These are phyloP conservation scores for Vicugna pacos DNA, from an alignment of 2,113 vertebrate genomes.

Conservation along the genomic window DNA sequence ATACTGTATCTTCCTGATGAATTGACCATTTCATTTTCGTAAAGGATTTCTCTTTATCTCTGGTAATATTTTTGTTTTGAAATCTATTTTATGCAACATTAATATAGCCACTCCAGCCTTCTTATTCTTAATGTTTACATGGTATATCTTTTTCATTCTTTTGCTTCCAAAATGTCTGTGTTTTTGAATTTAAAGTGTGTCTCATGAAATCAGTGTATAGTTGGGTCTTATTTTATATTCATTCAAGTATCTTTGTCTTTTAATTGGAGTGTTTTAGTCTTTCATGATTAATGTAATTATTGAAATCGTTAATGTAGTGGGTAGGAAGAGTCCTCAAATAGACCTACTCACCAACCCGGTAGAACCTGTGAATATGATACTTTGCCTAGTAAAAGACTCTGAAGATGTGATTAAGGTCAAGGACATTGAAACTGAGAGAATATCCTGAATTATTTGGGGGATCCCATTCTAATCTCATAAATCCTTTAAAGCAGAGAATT, in stretches of 20 bases:
- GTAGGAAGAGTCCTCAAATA: not conserved
- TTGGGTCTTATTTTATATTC: not conserved
- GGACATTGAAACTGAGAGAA: not conserved
- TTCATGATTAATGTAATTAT: conserved; percentile 7
- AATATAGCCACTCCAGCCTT: not conserved
- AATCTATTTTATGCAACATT: conserved; percentile 19
- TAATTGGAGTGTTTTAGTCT: not conserved
- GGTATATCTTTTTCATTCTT: not conserved
- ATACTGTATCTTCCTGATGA: not conserved
- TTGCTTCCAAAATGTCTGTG: not conserved
- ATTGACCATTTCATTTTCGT: not conserved
- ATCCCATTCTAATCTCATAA: not conserved
- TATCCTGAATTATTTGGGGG: not conserved
- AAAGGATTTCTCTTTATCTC: not conserved
- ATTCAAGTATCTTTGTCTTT: not conserved
- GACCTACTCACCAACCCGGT: not conserved
- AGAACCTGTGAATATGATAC: not conserved
- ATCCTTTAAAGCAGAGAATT: not conserved
- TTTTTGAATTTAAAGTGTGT: not conserved
- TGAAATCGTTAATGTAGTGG: not conserved
- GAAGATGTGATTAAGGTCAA: not conserved
- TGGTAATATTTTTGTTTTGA: not conserved
- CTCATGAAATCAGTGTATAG: not conserved
- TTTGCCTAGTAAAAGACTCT: not conserved
- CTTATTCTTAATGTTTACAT: not conserved